Evolutionary conservation across 2,113 vertebrate species (phyloP), one percentile per base, ranked within the genome.

Genomic region (Odontesthes bonariensis): DNA sequence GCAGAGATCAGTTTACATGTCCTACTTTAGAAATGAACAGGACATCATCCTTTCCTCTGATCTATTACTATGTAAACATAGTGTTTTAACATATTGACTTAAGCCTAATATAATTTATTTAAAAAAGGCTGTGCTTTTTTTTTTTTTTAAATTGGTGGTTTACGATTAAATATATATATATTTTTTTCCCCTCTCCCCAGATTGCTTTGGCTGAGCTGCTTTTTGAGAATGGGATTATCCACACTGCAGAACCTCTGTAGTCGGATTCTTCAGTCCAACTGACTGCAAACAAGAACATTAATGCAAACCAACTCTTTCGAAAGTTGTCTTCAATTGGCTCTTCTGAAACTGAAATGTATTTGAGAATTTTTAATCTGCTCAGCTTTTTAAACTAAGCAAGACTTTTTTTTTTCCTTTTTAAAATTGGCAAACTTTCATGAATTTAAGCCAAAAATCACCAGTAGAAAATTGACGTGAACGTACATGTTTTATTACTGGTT

Each of bases 181-280:
- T n/a, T 5, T 38, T 79, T 44, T 55, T 69, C 40, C 47, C 5
- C n/a, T 1, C 10, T 19, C n/a, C 8, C 3, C 79, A 95, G 94
- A 81, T 93, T 4, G 55, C 84, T 52, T 81, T 95, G 91, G 93
- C 93, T 6, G 89, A 94, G 77, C 79, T 92, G 69, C 90, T 95
- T 19, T 95, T 94, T 86, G 86, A 94, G 52, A 93, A 69, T 64
- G 94, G 93, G 72, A 86, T 95, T 58, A 91, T 95, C 77, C 90
- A 84, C 72, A 94, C 87, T 14, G 81, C 81, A 46, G 75, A 89
- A 56, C 77, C 83, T 62, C 64, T 89, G 69, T 85, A 75, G 46
- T 44, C 62, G 51, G 6, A 56, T 63, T 72, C 66, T 49, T 79
- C 19, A 32, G 54, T 69, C 22, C 47, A 52, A 46, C 77, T 58